These are phyloP conservation scores for Samia ricini DNA, from an alignment of 1,140 invertebrate species.

Conservation along the genomic window DNA sequence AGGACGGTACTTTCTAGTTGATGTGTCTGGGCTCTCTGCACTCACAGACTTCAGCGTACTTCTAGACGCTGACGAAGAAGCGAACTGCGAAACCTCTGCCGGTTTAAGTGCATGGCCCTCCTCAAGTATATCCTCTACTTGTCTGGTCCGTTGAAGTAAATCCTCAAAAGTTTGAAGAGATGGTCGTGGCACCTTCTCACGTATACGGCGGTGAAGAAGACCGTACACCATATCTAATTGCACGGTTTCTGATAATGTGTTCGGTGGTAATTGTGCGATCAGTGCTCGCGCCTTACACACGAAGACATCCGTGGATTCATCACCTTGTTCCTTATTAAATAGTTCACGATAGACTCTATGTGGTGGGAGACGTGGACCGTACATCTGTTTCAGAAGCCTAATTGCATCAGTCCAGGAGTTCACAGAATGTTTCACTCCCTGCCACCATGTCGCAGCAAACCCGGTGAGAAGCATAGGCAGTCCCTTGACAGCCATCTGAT, in stretches of 20 bases:
- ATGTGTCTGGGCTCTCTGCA: too few relatives aligned
- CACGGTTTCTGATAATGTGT: conserved; percentile 14
- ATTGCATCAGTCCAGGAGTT: conserved; percentile 25
- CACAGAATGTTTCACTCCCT: conserved; percentile 24
- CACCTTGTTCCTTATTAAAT: conserved; percentile 15
- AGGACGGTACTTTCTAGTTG: too few relatives aligned
- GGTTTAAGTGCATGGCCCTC: too few relatives aligned
- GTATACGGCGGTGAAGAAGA: neutral
- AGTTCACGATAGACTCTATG: conserved; percentile 27
- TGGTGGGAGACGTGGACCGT: conserved; percentile 20
- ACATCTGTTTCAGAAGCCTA: conserved; percentile 13
- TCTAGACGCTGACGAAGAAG: too few relatives aligned
- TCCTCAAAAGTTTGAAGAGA: too few relatives aligned
- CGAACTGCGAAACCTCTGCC: too few relatives aligned
- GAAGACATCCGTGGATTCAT: conserved; percentile 19
- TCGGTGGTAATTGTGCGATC: conserved; percentile 12
- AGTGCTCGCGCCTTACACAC: conserved; percentile 12
- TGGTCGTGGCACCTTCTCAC: too few relatives aligned
- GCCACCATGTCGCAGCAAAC: conserved; percentile 39
- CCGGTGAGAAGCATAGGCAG: conserved; percentile 24
- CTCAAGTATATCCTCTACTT: too few relatives aligned
- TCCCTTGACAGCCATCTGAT: neutral
- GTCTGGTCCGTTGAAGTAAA: too few relatives aligned
- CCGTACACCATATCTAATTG: conserved; percentile 20
- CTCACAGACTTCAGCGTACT: too few relatives aligned